Base-by-base conservation (phyloP, 2,113 vertebrate species). In the Hippolais icterina region DNA sequence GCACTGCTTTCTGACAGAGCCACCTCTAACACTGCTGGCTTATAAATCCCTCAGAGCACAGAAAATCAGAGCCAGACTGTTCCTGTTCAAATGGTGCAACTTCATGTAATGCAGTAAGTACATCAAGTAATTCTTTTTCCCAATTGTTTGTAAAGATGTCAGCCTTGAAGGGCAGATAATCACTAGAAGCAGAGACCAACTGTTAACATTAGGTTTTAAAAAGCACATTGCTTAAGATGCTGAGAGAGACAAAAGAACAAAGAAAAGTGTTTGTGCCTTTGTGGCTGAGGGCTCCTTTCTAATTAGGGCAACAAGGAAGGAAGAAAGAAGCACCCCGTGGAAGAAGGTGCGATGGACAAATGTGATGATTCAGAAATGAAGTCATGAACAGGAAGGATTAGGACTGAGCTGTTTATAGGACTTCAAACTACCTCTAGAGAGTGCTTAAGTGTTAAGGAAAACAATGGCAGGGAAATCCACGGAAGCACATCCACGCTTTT, bases 321-420 rank as follows among this genome's bases (percentile, higher is more conserved):
- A 94, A 89, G 74, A 42, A 94, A 95, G 89, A 81, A 89, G 77
- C 15, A 79, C 61, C 56, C 83, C 16, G 8, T 27, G 39, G 76
- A 92, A 94, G 66, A 89, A 92, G 63, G 60, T 89, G 47, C 28
- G 28, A 89, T 84, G 65, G 83, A 91, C 83, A 92, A 91, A 89
- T 42, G 83, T 50, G n/a, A 41, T 77, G 47, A 88, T 86, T 93
- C 71, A 89, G 76, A 96, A 92, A 44, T 47, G 77, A 94, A 88
- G 90, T 90, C 63, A 61, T 61, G 80, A 89, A 93, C 90, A 94
- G 84, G 87, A 95, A 95, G 91, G 81, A 95, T 94, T 94, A 94
- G 57, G 57, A 77, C n/a, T 33, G 49, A 76, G 78, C 82, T 93
- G 85, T 85, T 93, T 91, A 80, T 72, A 90, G 85, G 71, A 87